phyloP scores from a whole-genome alignment of 2,113 vertebrate genomes.

The Chamaea fasciata region DNA sequence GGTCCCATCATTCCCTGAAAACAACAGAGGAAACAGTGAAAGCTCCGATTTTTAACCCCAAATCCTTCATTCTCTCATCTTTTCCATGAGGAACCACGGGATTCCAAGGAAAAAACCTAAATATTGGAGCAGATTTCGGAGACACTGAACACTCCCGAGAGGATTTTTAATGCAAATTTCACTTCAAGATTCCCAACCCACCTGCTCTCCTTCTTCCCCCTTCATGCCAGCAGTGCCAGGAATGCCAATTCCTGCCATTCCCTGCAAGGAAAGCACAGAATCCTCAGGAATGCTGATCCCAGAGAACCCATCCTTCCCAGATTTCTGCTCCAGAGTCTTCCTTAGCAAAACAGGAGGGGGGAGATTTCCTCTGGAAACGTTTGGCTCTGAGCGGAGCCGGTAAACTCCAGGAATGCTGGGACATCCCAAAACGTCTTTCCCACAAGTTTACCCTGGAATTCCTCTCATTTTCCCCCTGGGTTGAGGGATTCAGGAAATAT shows the following conservation, averaged over 20 bases:
- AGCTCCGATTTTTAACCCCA: background rate
- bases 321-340: background rate
- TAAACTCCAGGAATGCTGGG: background rate
- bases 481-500: background rate
- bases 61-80: background rate
- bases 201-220: constrained; percentile 79
- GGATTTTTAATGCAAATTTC: background rate
- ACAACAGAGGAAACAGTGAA: background rate
- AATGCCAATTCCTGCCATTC: constrained; percentile 74
- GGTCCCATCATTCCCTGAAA: constrained; percentile 76
- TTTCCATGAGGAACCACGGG: background rate
- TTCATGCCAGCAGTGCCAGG: constrained; percentile 72
- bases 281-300: background rate
- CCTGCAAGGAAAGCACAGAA: constrained; percentile 60
- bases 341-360: background rate
- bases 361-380: background rate
- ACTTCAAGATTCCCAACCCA: background rate
- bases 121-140: background rate
- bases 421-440: background rate
- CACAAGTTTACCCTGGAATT: background rate
- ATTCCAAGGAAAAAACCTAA: background rate
- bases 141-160: background rate
- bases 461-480: background rate
- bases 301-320: background rate
- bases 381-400: background rate